phyloP scores from a whole-genome alignment of 2,888 invertebrate species.

The Rhamphomyia laevipes region DNA sequence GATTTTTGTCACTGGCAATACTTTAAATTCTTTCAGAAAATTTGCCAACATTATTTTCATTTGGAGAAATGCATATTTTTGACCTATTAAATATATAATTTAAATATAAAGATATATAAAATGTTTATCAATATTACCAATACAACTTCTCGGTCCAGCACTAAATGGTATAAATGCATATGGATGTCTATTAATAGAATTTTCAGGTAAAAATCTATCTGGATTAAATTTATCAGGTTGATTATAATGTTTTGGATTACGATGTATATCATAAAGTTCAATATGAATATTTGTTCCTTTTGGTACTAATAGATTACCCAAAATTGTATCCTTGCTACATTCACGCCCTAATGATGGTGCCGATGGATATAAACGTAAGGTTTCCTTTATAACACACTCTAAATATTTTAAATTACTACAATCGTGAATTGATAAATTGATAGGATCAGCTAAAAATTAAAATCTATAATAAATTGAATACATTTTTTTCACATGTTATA shows the following conservation, averaged over 20 bases:
- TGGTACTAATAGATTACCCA: conserved; percentile 25
- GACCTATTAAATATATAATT: conserved; percentile 39
- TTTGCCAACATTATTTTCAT: conserved; percentile 46
- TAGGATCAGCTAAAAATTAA: conserved; percentile 11
- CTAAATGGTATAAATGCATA: conserved; percentile 31
- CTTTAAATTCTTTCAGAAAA: conserved; percentile 41
- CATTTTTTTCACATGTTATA: neutral
- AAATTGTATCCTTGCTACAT: conserved; percentile 30
- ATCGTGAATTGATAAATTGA: conserved; percentile 15
- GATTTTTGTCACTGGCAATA: conserved; percentile 40
- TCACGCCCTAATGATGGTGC: conserved; percentile 47
- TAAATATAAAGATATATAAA: neutral
- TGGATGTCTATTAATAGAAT: conserved; percentile 24
- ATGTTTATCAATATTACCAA: conserved; percentile 19
- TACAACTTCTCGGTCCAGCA: conserved; percentile 33
- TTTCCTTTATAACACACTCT: conserved; percentile 54
- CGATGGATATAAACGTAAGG: conserved; percentile 49
- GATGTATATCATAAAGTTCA: conserved; percentile 25
- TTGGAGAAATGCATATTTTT: conserved; percentile 54
- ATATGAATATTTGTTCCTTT: conserved; percentile 19
- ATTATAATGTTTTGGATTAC: conserved; percentile 23
- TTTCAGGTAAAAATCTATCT: conserved; percentile 39
- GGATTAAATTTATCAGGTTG: conserved; percentile 26
- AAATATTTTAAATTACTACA: conserved; percentile 29
- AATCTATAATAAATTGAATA: conserved; percentile 20